Conservation (phyloP, 2,113 vertebrate genomes). For the Myrmophylax atrothorax region DNA sequence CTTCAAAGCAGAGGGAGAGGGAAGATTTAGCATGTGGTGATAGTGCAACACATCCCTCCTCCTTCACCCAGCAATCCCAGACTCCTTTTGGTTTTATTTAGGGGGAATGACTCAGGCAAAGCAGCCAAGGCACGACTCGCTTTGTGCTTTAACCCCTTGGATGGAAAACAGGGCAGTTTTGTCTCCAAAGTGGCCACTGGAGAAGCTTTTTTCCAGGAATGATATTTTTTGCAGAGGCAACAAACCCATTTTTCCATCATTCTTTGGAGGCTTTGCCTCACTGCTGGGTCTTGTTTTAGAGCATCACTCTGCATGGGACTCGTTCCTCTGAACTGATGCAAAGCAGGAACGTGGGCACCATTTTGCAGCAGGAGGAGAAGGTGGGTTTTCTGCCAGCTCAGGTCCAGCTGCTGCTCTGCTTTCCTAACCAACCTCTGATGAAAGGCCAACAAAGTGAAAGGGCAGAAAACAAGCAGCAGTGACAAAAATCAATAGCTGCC, state of each 20-base stretch:
- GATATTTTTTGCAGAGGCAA: not conserved
- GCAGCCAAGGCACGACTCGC: not conserved
- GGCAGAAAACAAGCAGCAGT: not conserved
- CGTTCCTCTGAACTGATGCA: fast-evolving
- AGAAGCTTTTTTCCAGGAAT: not conserved
- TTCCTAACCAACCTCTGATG: not conserved
- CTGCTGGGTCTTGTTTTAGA: not conserved
- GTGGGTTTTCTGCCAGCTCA: not conserved
- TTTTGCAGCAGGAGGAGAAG: not conserved
- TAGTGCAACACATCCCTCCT: not conserved
- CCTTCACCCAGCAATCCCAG: not conserved
- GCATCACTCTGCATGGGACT: not conserved
- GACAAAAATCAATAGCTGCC: not conserved
- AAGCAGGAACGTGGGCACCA: fast-evolving
- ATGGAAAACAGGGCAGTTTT: fast-evolving
- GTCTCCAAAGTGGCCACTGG: not conserved
- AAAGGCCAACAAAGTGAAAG: conserved; percentile 34
- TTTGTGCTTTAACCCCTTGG: not conserved
- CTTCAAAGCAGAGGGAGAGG: not conserved
- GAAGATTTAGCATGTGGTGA: not conserved
- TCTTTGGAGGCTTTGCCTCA: fast-evolving
- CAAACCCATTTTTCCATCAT: not conserved
- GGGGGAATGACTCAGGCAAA: not conserved
- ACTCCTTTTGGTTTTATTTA: not conserved
- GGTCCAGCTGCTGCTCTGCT: not conserved